Evolutionary conservation across 2,113 vertebrate genomes (phyloP), one percentile per base, ranked within the genome.

Genomic region (Eulemur rufifrons): DNA sequence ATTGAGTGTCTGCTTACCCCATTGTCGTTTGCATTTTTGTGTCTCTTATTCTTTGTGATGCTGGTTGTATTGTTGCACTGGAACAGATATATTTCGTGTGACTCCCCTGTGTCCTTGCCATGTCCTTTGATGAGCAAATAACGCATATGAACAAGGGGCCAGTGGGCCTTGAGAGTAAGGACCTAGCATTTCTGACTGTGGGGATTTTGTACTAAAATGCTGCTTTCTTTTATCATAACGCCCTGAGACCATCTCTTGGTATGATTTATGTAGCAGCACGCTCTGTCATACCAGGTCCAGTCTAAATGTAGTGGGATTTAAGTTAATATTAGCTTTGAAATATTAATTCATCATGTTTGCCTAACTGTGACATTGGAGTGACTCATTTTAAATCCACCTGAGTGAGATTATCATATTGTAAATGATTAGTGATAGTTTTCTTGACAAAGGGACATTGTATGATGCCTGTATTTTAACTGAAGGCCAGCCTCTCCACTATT

Each of bases 381-480:
- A 80, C 39, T 93, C 8, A 0, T 91, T 71, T 77, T 50, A 71
- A 77, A 52, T 63, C 45, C 0, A 10, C 6, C 42, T 66, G 52
- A 81, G 32, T 68, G 42, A 47, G 54, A 68, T 18, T 61, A 34
- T 29, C 21, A 6, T 23, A 7, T 13, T 8, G 21, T 6, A 78
- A 77, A 7, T n/a, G 9, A 82, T 5, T 6, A 14, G 5, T 18
- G 10, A 25, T 20, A 45, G 47, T 20, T 47, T 59, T 92, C 47
- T 74, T 52, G 8, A 8, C 47, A 18, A 69, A 21, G 20, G 13
- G 12, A 1, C 8, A 20, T 73, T 6, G 6, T 0, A 0, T n/a
- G 23, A 37, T 54, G 1, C 25, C 37, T 54, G 5, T 2, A 6
- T 91, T 91, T 86, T 20, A 17, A 3, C 25, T n/a, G 14, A 25